Base-by-base conservation (phyloP, 2,888 invertebrate species). In the Copidosoma aretas region DNA sequence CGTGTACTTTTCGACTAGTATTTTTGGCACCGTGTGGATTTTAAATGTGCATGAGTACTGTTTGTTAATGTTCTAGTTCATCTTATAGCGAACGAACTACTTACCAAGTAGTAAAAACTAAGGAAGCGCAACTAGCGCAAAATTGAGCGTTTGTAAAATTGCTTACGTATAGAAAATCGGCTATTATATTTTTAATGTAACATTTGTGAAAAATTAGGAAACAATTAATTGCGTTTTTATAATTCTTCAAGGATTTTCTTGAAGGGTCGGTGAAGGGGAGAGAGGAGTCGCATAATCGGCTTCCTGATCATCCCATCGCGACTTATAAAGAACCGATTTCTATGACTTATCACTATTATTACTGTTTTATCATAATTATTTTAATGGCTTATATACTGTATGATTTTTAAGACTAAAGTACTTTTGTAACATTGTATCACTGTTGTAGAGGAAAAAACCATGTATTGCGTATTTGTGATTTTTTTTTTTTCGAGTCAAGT, bases 381-480 rank as follows among this genome's bases (percentile, higher is more conserved):
- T 63, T 66, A 60, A 70, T 56, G 62, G 54, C 63, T 63, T 60
- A 15, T 59, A 63, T 58, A 56, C 19, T 43, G 8, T 32, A 32
- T 32, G 5, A 65, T 62, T 65, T 69, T 14, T 69, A 62, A 53
- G 58, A 62, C 24, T 66, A 63, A 58, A 59, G 54, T 62, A 63
- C 49, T 54, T 62, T 63, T 24, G 56, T 65, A 65, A 65, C 54
- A 32, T 15, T 63, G 60, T 54, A 59, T 66, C 56, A 54, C 56
- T 66, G 70, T 66, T 60, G 66, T 60, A 65, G 22, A 25, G 49
- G 39, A 60, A 56, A 60, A 49, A 49, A 49, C 8, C 12, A 19
- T 25, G 22, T n/a, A 57, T 58, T 60, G 53, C 64, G 64, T 62
- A 65, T 65, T 63, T 32, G 63, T 63, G 66, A 70, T 41, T 62